Percentiles rank a stretch among this genome's conserved stretches.
phyloP scores from a whole-genome alignment of 2,797 vertebrate species.

The Pipistrellus nathusii region DNA sequence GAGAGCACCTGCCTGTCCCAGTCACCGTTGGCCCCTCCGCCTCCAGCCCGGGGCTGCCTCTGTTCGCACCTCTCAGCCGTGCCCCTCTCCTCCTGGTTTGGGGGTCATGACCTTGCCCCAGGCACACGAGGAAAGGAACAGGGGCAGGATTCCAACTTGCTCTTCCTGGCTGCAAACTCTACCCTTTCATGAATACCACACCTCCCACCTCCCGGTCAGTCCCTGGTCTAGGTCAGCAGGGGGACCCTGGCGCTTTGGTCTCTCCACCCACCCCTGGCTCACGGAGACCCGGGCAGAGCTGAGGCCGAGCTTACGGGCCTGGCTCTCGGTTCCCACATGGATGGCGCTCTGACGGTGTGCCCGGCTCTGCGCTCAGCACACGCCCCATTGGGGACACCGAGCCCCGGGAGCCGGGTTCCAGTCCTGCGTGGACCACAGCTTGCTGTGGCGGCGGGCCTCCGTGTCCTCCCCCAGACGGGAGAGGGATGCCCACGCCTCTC shows the following conservation, averaged over 20 bases:
- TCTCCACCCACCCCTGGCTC: accelerated
- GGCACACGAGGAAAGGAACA: neutral
- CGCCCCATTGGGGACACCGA: accelerated
- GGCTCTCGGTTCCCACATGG: too few relatives aligned
- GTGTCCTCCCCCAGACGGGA: neutral
- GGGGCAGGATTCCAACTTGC: neutral
- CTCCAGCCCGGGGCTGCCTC: too few relatives aligned
- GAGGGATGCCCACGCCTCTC: accelerated
- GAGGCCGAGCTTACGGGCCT: neutral
- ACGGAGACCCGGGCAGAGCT: neutral
- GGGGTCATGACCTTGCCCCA: neutral
- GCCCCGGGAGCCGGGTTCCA: neutral
- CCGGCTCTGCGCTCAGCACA: accelerated
- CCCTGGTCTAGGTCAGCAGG: neutral
- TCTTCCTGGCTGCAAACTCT: neutral
- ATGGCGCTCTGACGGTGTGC: neutral
- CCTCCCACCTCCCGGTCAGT: too few relatives aligned
- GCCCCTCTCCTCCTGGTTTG: neutral
- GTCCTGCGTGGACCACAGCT: neutral
- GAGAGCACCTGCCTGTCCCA: accelerated
- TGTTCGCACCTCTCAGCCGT: too few relatives aligned
- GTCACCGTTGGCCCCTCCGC: accelerated
- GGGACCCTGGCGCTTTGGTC: neutral
- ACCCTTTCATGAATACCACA: accelerated
- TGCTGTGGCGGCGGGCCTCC: neutral